Base-by-base conservation (phyloP, 2,113 vertebrate species). In the Podiceps cristatus region DNA sequence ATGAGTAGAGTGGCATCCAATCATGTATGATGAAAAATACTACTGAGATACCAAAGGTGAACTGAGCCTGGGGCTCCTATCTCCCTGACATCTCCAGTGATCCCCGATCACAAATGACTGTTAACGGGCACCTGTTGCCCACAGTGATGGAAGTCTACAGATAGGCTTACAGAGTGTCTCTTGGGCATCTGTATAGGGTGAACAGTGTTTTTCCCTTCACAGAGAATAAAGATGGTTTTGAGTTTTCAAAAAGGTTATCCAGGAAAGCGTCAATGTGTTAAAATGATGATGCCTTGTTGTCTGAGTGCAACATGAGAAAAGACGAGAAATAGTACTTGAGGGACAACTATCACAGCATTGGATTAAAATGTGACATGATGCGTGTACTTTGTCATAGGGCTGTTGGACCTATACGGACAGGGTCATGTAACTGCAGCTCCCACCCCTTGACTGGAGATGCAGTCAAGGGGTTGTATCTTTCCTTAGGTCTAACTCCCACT, bases 71-170 rank as follows among this genome's bases (percentile, higher is more conserved):
- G 5, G 22, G 9, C 10, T 88, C 16, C 27, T 53, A 35, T 56
- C 18, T 75, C 53, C 29, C 49, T 56, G 59, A 60, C 16, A 31
- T 52, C 27, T 85, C 22, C 49, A 60, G 24, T 13, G 28, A 59
- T 29, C 5, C 22, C 25, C 0, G 0, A 16, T 62, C n/a, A 63
- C 23, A 82, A 69, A 68, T 37, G 5, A 40, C 27, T 66, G 37
- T 50, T 74, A 66, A 40, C 6, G 29, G 37, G 10, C 58, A 87
- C 9, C 10, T 81, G n/a, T 27, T 55, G 20, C 74, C 33, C 74
- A 75, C 44, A n/a, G 20, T 60, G 27, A 60, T 81, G 33, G 22
- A 85, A 87, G 3, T 56, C 60, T 89, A 28, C 15, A 76, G 29
- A 10, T 22, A 20, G 31, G 24, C 29, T 92, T 83, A 35, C 13